Percentiles rank a stretch among this genome's conserved stretches.
Conservation (phyloP, 2,113 vertebrate species). For the Sphaerodactylus townsendi region DNA sequence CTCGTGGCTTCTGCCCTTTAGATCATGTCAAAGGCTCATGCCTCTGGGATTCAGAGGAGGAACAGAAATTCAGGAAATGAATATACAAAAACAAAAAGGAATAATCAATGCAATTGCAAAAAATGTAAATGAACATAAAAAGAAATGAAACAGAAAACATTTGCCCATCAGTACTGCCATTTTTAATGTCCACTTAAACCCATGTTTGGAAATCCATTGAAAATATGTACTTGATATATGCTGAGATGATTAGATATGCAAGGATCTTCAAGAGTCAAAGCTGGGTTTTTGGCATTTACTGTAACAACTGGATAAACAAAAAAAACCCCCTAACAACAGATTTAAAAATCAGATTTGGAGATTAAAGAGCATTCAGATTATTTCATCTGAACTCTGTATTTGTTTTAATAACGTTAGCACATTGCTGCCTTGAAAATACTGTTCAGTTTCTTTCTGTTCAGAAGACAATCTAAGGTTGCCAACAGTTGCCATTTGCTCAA, state of each 20-base stretch:
- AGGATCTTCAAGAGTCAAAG: fast-evolving
- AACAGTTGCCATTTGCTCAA: neutral
- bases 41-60: too few species aligned
- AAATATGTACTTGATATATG: neutral
- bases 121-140: too few species aligned
- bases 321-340: neutral
- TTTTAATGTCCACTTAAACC: neutral
- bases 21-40: too few species aligned
- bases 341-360: neutral
- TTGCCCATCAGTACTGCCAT: neutral
- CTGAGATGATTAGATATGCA: neutral
- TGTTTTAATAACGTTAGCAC: neutral
- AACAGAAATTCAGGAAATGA: too few species aligned
- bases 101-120: too few species aligned
- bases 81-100: too few species aligned
- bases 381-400: neutral
- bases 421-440: neutral
- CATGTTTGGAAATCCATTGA: neutral
- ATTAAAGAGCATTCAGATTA: neutral
- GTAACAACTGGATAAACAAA: neutral
- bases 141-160: too few species aligned
- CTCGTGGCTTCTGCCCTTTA: too few species aligned
- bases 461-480: neutral
- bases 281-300: neutral
- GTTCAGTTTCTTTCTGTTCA: neutral